Evolutionary conservation across 2,113 vertebrate genomes (phyloP), one percentile per base, ranked within the genome.

Genomic region (Nicator chloris): DNA sequence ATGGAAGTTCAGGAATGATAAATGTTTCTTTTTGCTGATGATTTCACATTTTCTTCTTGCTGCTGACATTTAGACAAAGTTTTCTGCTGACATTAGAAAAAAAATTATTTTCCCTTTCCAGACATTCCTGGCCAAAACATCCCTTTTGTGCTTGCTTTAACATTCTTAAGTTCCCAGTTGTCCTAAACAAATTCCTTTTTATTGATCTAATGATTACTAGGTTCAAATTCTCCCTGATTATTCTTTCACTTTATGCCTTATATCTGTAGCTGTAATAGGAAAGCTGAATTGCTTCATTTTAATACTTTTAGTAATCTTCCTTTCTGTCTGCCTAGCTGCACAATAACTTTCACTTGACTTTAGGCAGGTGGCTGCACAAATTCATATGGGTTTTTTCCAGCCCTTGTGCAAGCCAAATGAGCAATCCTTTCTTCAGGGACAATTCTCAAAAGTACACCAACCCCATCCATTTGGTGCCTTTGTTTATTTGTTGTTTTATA

Each of bases 31-130:
- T 96, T 91, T 96, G 91, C 97, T 91, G 96, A 94, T 27, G 39
- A 65, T 82, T 95, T 87, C 87, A 90, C 77, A 96, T 96, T 97
- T 96, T 95, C 88, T 95, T 81, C 82, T 95, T 72, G 79, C 64
- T 73, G 45, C 65, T 96, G 97, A 97, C 95, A 96, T 95, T 93
- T 93, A 90, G 72, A 94, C 91, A 77, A 93, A 76, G 85, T 77
- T 95, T 91, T 94, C 82, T 95, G 93, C 93, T 96, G 95, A 96
- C 93, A 93, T 94, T 95, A 93, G 92, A 77, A 91, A 94, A 91
- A 93, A 60, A 71, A 82, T 47, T 86, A 79, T 86, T 95, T 94
- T 94, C 77, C 45, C 35, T 91, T 79, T 90, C 79, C 72, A 54
- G 47, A 44, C 83, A 12, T 91, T 97, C 86, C 93, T 95, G 82